Conservation (phyloP, 2,888 invertebrate species). For the Hypolimnas misippus region DNA sequence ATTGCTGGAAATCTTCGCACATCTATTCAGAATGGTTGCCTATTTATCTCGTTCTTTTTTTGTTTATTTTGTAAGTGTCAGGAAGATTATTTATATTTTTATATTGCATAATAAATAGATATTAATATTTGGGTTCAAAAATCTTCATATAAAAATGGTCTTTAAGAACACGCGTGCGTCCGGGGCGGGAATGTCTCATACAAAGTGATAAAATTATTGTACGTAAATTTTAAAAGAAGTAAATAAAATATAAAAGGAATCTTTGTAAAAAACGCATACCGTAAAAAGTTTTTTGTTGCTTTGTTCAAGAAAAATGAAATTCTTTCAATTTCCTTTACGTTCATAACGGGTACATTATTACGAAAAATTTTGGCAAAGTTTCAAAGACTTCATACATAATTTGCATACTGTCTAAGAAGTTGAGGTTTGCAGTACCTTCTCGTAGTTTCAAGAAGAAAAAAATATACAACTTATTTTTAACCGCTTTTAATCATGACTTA, state of each 20-base stretch:
- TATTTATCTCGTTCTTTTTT: too few relatives aligned
- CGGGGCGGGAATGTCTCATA: too few relatives aligned
- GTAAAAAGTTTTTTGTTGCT: background rate
- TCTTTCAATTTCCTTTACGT: conserved; percentile 12
- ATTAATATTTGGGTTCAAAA: too few relatives aligned
- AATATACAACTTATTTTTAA: background rate
- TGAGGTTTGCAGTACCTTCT: background rate
- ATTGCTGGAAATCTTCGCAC: too few relatives aligned
- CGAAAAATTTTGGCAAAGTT: conserved; percentile 11
- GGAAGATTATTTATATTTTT: too few relatives aligned
- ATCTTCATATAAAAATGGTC: too few relatives aligned
- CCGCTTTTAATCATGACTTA: background rate
- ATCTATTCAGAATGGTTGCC: too few relatives aligned
- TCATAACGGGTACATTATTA: conserved; percentile 12
- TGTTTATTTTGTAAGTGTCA: too few relatives aligned
- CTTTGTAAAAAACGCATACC: conserved; percentile 12
- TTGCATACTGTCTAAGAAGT: conserved; percentile 14
- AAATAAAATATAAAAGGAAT: background rate
- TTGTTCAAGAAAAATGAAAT: conserved; percentile 10
- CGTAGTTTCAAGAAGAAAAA: background rate
- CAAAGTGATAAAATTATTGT: too few relatives aligned
- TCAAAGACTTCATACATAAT: conserved; percentile 19
- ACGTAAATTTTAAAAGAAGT: too few relatives aligned
- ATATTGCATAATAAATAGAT: too few relatives aligned
- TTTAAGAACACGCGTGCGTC: too few relatives aligned